Evolutionary conservation across 2,113 vertebrate genomes (phyloP).

Genomic region (Hucho hucho): DNA sequence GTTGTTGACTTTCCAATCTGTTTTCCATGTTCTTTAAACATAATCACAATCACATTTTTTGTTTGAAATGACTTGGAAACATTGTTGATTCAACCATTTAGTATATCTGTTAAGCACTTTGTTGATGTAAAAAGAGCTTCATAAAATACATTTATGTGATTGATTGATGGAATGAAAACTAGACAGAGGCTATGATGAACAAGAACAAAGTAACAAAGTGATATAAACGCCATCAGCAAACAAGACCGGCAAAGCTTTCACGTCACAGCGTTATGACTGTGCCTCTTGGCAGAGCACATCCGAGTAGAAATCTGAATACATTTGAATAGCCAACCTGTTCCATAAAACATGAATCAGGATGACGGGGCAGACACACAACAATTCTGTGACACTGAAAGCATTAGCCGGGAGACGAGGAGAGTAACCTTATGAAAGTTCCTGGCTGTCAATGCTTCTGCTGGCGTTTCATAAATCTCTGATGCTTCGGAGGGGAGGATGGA

Average conservation of each 20-base stretch:
- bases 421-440: constrained; percentile 15
- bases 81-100: too few species aligned
- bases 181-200: neutral
- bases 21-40: too few species aligned
- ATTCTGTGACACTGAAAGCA: neutral
- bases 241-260: neutral
- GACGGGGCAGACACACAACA: neutral
- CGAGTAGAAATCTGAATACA: neutral
- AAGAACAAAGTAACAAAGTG: neutral
- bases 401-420: neutral
- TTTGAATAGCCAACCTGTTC: constrained; percentile 2
- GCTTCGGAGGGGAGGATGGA: constrained; percentile 12
- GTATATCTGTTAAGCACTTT: too few species aligned
- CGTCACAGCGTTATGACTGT: constrained; percentile 6
- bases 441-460: constrained; percentile 20
- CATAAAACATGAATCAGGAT: constrained; percentile 33
- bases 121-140: too few species aligned
- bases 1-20: too few species aligned
- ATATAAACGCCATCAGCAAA: neutral
- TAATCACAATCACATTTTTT: too few species aligned
- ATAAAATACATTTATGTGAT: too few species aligned
- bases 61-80: too few species aligned
- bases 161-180: too few species aligned
- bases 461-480: constrained; percentile 40
- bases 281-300: neutral